These are phyloP conservation scores for Steinernema hermaphroditum DNA, from an alignment of 2,888 invertebrate genomes.

Conservation along the genomic window DNA sequence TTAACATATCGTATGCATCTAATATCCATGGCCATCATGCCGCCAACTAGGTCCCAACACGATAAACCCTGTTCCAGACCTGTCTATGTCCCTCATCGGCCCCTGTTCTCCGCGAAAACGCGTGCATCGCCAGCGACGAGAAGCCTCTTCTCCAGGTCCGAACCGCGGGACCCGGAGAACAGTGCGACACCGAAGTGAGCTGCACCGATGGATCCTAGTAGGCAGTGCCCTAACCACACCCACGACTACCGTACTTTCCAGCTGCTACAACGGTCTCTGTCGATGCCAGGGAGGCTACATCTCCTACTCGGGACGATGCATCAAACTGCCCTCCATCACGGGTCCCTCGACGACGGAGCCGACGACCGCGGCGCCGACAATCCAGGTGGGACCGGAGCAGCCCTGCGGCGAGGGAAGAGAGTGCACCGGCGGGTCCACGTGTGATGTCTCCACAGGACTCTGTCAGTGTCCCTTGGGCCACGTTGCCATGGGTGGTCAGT, in stretches of 20 bases:
- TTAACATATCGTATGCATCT: too few species aligned
- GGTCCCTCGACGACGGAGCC: background rate
- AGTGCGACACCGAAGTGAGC: constrained; percentile 40
- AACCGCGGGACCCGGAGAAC: constrained; percentile 40
- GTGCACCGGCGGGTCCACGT: background rate
- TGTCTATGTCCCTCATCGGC: background rate
- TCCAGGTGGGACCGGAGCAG: constrained; percentile 29
- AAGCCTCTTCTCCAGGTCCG: constrained; percentile 37
- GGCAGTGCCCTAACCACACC: background rate
- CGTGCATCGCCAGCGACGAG: constrained; percentile 51
- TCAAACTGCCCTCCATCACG: constrained; percentile 34
- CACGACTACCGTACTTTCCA: constrained; percentile 28
- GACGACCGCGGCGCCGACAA: background rate
- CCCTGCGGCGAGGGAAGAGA: constrained; percentile 21
- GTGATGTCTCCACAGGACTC: constrained; percentile 52
- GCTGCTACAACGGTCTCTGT: constrained; percentile 46
- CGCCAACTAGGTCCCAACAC: background rate
- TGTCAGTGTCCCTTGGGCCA: constrained; percentile 56
- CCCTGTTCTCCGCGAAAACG: constrained; percentile 52
- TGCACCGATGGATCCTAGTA: constrained; percentile 43
- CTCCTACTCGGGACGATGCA: constrained; percentile 35
- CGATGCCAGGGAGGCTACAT: constrained; percentile 42
- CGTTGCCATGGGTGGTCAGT: constrained; percentile 49
- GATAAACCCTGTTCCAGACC: background rate
- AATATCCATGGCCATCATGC: too few species aligned